phyloP scores from a whole-genome alignment of 2,888 invertebrate genomes.

The Toxonevra muliebris region DNA sequence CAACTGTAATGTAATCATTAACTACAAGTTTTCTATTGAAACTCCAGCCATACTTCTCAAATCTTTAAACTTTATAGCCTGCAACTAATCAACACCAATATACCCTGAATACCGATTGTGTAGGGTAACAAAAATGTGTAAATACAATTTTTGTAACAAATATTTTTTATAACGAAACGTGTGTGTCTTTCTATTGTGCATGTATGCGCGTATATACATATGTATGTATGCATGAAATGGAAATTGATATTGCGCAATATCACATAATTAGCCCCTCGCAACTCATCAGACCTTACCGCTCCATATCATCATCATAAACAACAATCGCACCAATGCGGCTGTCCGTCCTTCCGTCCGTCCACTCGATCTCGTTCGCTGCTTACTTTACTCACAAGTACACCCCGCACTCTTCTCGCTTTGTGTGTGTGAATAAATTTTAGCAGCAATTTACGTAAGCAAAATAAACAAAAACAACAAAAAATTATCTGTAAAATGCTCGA shows the following conservation, averaged over 20 bases:
- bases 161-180: too few species aligned
- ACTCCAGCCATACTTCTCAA: too few species aligned
- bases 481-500: slow-evolving; percentile 12
- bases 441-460: slow-evolving; percentile 12
- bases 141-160: too few species aligned
- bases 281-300: background rate
- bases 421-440: background rate
- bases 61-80: too few species aligned
- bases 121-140: too few species aligned
- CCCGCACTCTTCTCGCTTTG: background rate
- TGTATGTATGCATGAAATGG: slow-evolving; percentile 9
- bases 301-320: background rate
- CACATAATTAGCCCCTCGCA: background rate
- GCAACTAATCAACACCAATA: too few species aligned
- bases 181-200: background rate
- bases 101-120: too few species aligned
- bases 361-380: background rate
- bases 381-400: background rate
- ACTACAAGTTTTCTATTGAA: too few species aligned
- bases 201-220: background rate
- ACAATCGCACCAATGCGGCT: background rate
- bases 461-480: slow-evolving; percentile 14
- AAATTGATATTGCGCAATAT: slow-evolving; percentile 19
- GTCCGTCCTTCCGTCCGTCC: background rate
- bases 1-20: too few species aligned